These are phyloP conservation scores for Reticulitermes lucifugus DNA, from an alignment of 2,888 invertebrate genomes.

Conservation along the genomic window DNA sequence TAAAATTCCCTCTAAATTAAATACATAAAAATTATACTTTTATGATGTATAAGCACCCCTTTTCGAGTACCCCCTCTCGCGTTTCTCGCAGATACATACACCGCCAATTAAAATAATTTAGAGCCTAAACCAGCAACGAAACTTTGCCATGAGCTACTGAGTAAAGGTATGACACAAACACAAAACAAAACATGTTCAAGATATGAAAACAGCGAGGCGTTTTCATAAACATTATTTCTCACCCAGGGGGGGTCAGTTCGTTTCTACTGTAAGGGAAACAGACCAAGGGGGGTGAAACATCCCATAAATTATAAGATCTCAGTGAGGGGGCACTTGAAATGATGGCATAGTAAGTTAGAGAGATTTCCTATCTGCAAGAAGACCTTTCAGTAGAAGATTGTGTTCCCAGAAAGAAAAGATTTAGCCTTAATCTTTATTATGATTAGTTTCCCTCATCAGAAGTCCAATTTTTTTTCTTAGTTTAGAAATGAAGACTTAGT, in stretches of 20 bases:
- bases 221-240: slow-evolving; percentile 6
- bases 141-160: not conserved
- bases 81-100: not conserved
- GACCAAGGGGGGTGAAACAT: not conserved
- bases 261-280: slow-evolving; percentile 6
- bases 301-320: not conserved
- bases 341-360: not conserved
- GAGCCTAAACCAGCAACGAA: not conserved
- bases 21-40: not conserved
- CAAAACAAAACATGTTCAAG: not conserved
- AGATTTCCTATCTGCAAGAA: not conserved
- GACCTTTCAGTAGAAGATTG: slow-evolving; percentile 8
- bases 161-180: not conserved
- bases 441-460: not conserved
- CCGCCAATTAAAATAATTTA: not conserved
- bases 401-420: not conserved
- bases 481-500: not conserved
- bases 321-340: slow-evolving; percentile 3
- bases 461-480: not conserved
- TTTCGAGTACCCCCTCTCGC: not conserved
- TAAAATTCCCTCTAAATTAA: not conserved
- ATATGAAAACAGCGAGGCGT: not conserved
- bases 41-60: slow-evolving; percentile 2
- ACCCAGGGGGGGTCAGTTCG: slow-evolving; percentile 1
- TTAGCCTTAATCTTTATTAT: not conserved